Evolutionary conservation across 2,888 invertebrate species (phyloP), one percentile per base, ranked within the genome.

Genomic region (Scaptomyza parva): DNA sequence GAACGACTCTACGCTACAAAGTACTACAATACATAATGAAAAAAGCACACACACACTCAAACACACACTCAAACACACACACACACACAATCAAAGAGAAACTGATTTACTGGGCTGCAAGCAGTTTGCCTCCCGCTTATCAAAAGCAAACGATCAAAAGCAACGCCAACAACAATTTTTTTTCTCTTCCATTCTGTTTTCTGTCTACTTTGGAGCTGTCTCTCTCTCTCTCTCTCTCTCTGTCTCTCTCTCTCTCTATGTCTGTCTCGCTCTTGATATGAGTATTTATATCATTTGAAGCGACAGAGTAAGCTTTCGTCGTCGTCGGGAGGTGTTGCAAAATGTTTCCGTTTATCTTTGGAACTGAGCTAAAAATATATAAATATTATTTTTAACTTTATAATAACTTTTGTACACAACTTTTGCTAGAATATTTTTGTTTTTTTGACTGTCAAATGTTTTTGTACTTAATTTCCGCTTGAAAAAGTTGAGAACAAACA

Each of bases 121-220:
- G 41, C 74, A 59, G 68, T 62, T n/a, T n/a, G 73, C 60, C 28
- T n/a, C n/a, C 74, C 74, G 63, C 73, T 79, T 85, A 81, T 81
- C 86, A 83, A 79, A 75, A 75, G 52, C 60, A 64, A 59, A 47
- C 80, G 75, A 83, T 86, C 81, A 79, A 74, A 70, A 69, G 64
- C 70, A 75, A 67, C 59, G 57, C 55, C 68, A 68, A 72, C 43
- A 51, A 54, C n/a, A n/a, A n/a, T n/a, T n/a, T n/a, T n/a, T 60
- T 65, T 59, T 55, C 30, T 39, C 20, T 53, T 37, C 53, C 8
- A 53, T 69, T 68, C 58, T 37, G 14, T 26, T 52, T 53, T 48
- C 44, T 24, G 17, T 24, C 22, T 52, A 20, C 22, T 14, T 26
- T 35, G 14, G n/a, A n/a, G n/a, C n/a, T n/a, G n/a, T n/a, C n/a